Conservation (phyloP, 1,140 invertebrate genomes). For the Heliothis virescens region DNA sequence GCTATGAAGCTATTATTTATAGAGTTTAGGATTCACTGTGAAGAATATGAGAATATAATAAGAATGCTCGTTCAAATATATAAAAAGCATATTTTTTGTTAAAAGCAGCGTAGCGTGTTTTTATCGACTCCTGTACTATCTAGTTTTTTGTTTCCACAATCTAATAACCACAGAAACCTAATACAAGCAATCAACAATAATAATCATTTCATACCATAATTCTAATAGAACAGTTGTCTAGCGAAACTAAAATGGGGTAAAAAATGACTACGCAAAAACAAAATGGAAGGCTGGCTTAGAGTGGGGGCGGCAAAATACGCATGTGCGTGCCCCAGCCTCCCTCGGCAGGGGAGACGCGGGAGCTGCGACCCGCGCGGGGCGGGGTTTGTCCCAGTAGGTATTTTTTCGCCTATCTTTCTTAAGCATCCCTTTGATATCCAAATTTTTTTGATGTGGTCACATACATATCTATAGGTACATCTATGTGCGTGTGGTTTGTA, state of each 20-base stretch:
- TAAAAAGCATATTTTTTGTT: neutral
- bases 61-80: too few relatives aligned
- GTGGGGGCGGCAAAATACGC: conserved; percentile 74
- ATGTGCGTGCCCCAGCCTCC: conserved; percentile 73
- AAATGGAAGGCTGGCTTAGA: conserved; percentile 82
- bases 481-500: conserved; percentile 56
- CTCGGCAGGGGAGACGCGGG: conserved; percentile 58
- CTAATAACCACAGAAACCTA: neutral
- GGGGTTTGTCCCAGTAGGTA: conserved; percentile 65
- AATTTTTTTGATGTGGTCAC: conserved; percentile 65
- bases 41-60: too few relatives aligned
- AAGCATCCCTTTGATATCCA: conserved; percentile 73
- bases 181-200: conserved; percentile 25
- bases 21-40: too few relatives aligned
- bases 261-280: conserved; percentile 80
- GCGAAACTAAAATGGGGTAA: conserved; percentile 60
- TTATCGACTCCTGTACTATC: too few relatives aligned
- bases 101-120: neutral
- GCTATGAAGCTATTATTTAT: too few relatives aligned
- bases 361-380: conserved; percentile 59
- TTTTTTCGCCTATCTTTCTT: conserved; percentile 72
- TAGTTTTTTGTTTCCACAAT: neutral
- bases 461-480: neutral
- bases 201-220: conserved; percentile 62
- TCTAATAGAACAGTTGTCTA: conserved; percentile 67